Conservation (phyloP, 2,113 vertebrate species). For the Lipophrys pholis region DNA sequence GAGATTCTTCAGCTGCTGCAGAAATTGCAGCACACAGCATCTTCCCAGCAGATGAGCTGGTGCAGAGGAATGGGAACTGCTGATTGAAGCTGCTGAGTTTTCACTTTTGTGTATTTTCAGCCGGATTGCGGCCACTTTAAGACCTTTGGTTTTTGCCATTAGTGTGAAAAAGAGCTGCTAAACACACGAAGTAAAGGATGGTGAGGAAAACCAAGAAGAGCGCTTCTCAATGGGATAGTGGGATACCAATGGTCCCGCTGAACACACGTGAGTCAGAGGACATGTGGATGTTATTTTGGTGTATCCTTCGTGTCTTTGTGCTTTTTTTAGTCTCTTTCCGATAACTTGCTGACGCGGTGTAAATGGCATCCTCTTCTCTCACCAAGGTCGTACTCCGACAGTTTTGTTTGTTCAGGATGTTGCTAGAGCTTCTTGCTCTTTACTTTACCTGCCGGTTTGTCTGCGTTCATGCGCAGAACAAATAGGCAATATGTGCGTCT, state of each 20-base stretch:
- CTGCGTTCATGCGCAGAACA: background rate
- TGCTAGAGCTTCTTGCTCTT: background rate
- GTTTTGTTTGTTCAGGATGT: conserved; percentile 9
- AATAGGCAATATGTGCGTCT: background rate
- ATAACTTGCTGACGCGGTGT: background rate
- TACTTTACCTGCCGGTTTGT: background rate
- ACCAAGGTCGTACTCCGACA: background rate
- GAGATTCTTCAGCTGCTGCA: conserved; percentile 42
- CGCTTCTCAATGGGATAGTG: conserved; percentile 53
- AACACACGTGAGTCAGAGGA: conserved; percentile 66
- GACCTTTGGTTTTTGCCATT: conserved; percentile 21
- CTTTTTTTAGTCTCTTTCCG: conserved; percentile 1
- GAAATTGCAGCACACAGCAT: conserved; percentile 42
- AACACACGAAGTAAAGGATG: conserved; percentile 46
- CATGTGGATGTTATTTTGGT: conserved; percentile 5
- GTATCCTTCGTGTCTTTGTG: background rate
- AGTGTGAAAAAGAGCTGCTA: conserved; percentile 21
- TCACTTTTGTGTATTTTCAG: conserved; percentile 20
- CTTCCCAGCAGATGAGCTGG: conserved; percentile 21
- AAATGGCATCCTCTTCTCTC: background rate
- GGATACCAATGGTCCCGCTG: conserved; percentile 73
- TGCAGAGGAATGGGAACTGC: conserved; percentile 43
- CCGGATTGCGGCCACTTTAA: conserved; percentile 25
- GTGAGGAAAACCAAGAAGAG: conserved; percentile 67
- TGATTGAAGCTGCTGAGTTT: conserved; percentile 59